These are phyloP conservation scores for Pseudochaenichthys georgianus DNA, from an alignment of 2,797 vertebrate genomes.

Conservation along the genomic window DNA sequence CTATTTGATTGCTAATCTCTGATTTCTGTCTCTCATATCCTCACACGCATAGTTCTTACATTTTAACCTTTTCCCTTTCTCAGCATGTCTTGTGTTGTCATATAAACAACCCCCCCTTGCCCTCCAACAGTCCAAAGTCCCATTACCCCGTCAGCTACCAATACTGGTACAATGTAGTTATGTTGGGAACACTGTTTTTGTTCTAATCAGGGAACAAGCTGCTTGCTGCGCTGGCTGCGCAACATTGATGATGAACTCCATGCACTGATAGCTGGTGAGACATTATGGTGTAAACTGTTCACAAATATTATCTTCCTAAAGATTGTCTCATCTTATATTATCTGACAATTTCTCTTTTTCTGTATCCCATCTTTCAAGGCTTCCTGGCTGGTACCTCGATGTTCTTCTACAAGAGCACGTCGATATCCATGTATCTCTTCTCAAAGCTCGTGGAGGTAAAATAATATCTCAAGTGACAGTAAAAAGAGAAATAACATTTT, in stretches of 20 bases:
- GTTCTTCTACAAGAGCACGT: constrained; percentile 99
- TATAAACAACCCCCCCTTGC: neutral
- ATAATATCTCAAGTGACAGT: neutral
- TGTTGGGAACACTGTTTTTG: neutral
- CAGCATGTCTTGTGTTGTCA: neutral
- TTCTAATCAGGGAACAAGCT: constrained; percentile 91
- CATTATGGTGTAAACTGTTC: constrained; percentile 16
- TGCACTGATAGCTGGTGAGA: constrained; percentile 94
- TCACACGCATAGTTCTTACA: neutral
- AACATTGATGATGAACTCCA: constrained; percentile 98
- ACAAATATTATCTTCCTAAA: neutral
- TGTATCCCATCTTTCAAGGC: constrained; percentile 77
- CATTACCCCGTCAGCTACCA: no score
- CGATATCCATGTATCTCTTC: constrained; percentile 98
- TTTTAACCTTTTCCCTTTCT: neutral
- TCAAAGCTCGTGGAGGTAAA: constrained; percentile 98
- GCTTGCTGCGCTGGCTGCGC: constrained; percentile 95
- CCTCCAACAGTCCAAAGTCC: no score
- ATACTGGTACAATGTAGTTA: no score
- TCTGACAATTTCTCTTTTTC: constrained; percentile 1
- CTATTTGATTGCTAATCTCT: neutral
- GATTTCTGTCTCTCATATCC: neutral
- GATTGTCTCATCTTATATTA: neutral
- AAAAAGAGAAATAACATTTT: neutral
- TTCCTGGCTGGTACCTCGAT: constrained; percentile 97